Base-by-base conservation (phyloP, 2,888 invertebrate genomes). In the Mesodorylaimus sp. region DNA sequence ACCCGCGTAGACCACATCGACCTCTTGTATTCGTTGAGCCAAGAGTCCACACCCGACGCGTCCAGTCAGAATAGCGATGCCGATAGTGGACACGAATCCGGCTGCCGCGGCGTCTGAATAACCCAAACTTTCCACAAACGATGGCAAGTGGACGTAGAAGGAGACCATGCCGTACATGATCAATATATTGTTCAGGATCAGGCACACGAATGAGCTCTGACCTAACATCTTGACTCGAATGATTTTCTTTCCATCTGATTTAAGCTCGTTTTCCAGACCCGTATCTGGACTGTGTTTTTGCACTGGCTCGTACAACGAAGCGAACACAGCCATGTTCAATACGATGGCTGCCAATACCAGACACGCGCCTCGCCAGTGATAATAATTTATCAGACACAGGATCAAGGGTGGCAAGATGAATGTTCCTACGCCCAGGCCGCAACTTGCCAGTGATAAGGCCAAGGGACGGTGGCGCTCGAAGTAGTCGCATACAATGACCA, bases 141-240 rank as follows among this genome's bases (percentile, higher is more conserved):
- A 7, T 16, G 44, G 44, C 26, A 44, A 23, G 21, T 44, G 44
- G 19, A 44, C 26, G 44, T 25, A 44, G 21, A 44, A 44, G 10
- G 44, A 23, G 5, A 44, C 26, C 13, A 44, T 24, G 26, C 24
- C 44, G 44, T 24, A 44, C 3, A 44, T 10, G 10, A 44, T 19
- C 10, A 26, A 23, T 10, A 44, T 24, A 25, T 44, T 44, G 44
- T 44, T 44, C 24, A 44, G 16, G 10, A 16, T 7, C 16, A 44
- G 26, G 5, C 21, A 26, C 10, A 21, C 10, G 21, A 44, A 44
- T 16, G 25, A 26, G 3, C 5, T 13, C 13, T 44, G 10, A 3
- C 21, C 13, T 5, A 19, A 26, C 5, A 44, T 44, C 10, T 44
- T 25, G 13, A 44, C 21, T 7, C 19, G 44, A 26, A 7, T 7